Conservation (phyloP, 2,888 invertebrate species). For the Biston betularia region DNA sequence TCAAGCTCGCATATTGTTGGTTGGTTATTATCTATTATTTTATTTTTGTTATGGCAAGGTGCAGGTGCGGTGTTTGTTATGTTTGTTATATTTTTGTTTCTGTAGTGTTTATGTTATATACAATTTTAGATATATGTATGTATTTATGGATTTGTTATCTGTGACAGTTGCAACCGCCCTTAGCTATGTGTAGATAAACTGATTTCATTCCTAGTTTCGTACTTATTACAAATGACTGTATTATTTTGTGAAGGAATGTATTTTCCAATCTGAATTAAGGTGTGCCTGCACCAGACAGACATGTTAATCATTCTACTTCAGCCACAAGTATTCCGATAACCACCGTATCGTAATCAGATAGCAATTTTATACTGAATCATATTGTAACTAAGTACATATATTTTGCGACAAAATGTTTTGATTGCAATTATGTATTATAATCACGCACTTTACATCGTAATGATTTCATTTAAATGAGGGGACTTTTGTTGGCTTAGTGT, state of each 20-base stretch:
- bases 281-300: slow-evolving; percentile 46
- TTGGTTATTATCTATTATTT: too few relatives aligned
- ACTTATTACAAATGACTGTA: neutral
- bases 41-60: neutral
- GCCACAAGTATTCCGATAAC: slow-evolving; percentile 57
- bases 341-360: slow-evolving; percentile 57
- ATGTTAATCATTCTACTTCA: slow-evolving; percentile 59
- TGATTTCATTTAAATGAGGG: too few relatives aligned
- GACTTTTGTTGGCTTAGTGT: too few relatives aligned
- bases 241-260: slow-evolving; percentile 1
- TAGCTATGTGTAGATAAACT: too few relatives aligned
- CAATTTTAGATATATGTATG: too few relatives aligned
- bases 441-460: neutral
- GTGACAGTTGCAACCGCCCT: too few relatives aligned
- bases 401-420: slow-evolving; percentile 18
- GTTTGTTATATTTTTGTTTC: too few relatives aligned
- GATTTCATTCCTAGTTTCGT: neutral
- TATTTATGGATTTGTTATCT: too few relatives aligned
- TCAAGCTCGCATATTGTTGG: neutral
- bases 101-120: neutral
- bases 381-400: slow-evolving; percentile 20
- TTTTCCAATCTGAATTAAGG: slow-evolving; percentile 39
- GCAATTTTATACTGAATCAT: slow-evolving; percentile 42
- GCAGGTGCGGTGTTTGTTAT: neutral
- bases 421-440: slow-evolving; percentile 12